A percentile compares a stretch with the other conserved stretches of the same genome.
phyloP scores from a whole-genome alignment of 1,140 invertebrate species.

The Argopecten irradians region DNA sequence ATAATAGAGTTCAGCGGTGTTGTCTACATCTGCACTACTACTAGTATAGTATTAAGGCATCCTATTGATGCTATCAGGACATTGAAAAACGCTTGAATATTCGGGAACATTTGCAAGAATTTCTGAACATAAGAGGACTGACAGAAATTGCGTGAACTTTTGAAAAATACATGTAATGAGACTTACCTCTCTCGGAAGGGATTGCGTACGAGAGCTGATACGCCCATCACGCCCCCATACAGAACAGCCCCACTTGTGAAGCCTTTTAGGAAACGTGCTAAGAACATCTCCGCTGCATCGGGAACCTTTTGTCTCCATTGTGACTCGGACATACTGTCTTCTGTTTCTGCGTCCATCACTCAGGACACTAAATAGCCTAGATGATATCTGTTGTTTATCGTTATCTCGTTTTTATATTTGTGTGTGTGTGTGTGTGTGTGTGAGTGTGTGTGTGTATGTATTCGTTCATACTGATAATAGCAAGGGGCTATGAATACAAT shows the following conservation, averaged over 20 bases:
- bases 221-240: constrained; percentile 54
- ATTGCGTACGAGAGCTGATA: constrained; percentile 55
- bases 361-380: background rate
- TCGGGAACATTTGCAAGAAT: no score
- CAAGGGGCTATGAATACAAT: no score
- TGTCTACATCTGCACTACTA: no score
- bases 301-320: background rate
- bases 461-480: no score
- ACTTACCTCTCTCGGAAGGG: constrained; percentile 59
- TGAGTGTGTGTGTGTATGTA: no score
- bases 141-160: no score
- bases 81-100: no score
- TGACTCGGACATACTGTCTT: background rate
- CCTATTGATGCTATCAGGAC: no score
- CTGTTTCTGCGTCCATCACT: background rate
- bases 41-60: no score
- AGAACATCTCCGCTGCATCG: background rate
- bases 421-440: no score
- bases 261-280: constrained; percentile 45
- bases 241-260: constrained; percentile 53
- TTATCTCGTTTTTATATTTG: background rate
- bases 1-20: no score
- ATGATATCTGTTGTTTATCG: background rate
- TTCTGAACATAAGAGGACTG: no score
- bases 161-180: background rate